Evolutionary conservation across 2,888 invertebrate species (phyloP).

Genomic region (Erannis defoliaria): DNA sequence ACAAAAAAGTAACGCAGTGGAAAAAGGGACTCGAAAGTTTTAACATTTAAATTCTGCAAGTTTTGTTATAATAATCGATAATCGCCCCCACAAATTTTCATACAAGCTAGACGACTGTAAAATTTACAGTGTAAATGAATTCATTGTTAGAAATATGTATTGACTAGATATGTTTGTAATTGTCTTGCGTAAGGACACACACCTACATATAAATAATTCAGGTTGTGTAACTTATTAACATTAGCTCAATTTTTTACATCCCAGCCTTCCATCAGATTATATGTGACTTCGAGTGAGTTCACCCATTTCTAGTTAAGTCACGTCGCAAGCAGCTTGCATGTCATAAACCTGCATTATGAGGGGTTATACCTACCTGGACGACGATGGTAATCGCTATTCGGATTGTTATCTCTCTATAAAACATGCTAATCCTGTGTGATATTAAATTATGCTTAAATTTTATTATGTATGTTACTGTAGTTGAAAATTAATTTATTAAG

Average conservation of each 20-base stretch:
- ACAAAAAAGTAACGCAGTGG: no score
- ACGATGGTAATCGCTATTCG: slow-evolving; percentile 35
- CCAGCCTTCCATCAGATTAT: slow-evolving; percentile 24
- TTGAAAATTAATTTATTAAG: no score
- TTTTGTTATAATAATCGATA: no score
- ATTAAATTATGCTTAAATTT: background rate
- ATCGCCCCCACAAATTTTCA: no score
- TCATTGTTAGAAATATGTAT: no score
- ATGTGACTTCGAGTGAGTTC: slow-evolving; percentile 5
- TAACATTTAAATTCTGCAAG: no score
- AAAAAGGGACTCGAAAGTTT: no score
- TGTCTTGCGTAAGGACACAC: no score
- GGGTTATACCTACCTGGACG: slow-evolving; percentile 29
- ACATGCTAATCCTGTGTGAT: slow-evolving; percentile 15
- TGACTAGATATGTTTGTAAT: no score
- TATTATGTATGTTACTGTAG: background rate
- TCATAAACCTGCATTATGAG: slow-evolving; percentile 41
- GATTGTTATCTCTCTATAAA: slow-evolving; percentile 19
- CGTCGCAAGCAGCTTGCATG: slow-evolving; percentile 36
- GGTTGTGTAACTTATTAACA: background rate
- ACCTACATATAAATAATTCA: no score
- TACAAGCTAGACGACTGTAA: no score
- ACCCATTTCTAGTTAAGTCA: slow-evolving; percentile 40
- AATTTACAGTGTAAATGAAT: no score
- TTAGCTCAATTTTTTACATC: background rate